Conservation (phyloP, 2,888 invertebrate species). For the Rhaphigaster nebulosa region DNA sequence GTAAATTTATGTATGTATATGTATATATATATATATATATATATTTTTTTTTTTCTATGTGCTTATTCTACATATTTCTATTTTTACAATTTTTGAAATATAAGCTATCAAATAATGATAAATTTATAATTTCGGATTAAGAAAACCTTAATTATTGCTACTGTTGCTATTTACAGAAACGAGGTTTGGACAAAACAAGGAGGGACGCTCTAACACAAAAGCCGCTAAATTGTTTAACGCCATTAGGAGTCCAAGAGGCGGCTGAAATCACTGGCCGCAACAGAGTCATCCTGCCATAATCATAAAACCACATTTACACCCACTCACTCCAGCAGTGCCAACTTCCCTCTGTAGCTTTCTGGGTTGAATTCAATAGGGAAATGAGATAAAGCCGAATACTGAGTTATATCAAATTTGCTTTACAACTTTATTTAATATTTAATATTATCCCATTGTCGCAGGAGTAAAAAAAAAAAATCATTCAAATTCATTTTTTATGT, state of each 20-base stretch:
- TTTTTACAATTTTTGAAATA: too few species aligned
- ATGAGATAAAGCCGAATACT: neutral
- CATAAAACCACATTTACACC: slow-evolving; percentile 33
- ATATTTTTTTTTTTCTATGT: too few species aligned
- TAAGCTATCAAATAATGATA: neutral
- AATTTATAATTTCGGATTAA: neutral
- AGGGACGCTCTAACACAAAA: neutral
- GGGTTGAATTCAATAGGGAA: neutral
- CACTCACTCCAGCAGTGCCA: neutral
- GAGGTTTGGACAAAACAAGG: neutral
- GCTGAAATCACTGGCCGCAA: neutral
- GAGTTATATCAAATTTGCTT: neutral
- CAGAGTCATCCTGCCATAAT: neutral
- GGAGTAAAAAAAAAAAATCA: too few species aligned
- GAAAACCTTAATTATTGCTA: neutral
- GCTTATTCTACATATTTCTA: too few species aligned
- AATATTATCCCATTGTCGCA: too few species aligned
- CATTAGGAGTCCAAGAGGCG: neutral
- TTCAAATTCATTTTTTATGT: too few species aligned
- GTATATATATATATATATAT: too few species aligned
- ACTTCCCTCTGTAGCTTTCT: neutral
- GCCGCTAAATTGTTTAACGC: slow-evolving; percentile 20
- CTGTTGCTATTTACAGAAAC: neutral
- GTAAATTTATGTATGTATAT: too few species aligned
- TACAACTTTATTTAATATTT: neutral